phyloP scores from a whole-genome alignment of 2,888 invertebrate genomes.

The Cerastoderma edule region DNA sequence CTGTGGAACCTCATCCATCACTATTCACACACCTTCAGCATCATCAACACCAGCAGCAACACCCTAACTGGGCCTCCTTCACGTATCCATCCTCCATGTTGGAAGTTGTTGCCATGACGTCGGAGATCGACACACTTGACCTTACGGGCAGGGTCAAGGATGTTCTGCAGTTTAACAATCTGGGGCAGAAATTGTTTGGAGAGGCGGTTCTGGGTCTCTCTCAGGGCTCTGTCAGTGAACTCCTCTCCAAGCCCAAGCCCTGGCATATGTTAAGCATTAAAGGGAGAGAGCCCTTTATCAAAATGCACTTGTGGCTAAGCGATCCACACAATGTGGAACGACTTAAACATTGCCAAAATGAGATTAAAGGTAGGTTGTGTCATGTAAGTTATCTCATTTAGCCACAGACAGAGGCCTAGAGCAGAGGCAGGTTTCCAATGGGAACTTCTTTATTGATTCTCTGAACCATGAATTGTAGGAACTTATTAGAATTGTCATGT shows the following conservation, averaged over 20 bases:
- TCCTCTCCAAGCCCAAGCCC: slow-evolving; percentile 98
- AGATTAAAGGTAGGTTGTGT: slow-evolving; percentile 82
- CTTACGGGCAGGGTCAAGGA: slow-evolving; percentile 99
- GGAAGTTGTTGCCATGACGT: slow-evolving; percentile 98
- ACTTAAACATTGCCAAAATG: slow-evolving; percentile 87
- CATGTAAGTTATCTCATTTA: no score
- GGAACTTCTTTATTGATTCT: no score
- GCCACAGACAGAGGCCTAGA: no score
- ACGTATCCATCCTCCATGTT: slow-evolving; percentile 94
- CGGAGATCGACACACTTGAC: slow-evolving; percentile 97
- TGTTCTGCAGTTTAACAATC: slow-evolving; percentile 97
- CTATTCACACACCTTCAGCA: slow-evolving; percentile 76
- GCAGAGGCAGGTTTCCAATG: no score
- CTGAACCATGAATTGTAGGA: no score
- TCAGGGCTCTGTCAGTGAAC: slow-evolving; percentile 96
- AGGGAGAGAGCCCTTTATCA: slow-evolving; percentile 90
- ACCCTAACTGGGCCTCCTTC: slow-evolving; percentile 88
- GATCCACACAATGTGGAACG: slow-evolving; percentile 97
- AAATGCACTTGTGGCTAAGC: slow-evolving; percentile 94
- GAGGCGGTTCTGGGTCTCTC: slow-evolving; percentile 98
- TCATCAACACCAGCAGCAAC: slow-evolving; percentile 80
- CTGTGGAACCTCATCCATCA: slow-evolving; percentile 58
- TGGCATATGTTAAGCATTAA: slow-evolving; percentile 99
- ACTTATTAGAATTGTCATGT: no score
- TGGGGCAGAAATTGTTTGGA: slow-evolving; percentile 98